These are phyloP conservation scores for Polylopha cassiicola DNA, from an alignment of 2,888 invertebrate species.

Conservation along the genomic window DNA sequence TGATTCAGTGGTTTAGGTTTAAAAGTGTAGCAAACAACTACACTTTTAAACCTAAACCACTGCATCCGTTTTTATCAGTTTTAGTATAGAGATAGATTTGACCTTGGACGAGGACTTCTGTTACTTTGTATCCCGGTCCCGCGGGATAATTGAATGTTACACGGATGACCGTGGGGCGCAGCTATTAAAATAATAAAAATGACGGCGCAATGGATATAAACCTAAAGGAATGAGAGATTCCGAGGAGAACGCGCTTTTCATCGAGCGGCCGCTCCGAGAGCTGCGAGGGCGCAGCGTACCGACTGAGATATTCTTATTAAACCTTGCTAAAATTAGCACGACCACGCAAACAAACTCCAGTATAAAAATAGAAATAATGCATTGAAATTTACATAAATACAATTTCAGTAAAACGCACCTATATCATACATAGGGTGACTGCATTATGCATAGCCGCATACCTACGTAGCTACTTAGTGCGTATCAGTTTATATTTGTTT, in stretches of 20 bases:
- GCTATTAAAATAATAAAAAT: neutral
- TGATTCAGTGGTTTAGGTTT: too few species aligned
- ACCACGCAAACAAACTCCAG: constrained; percentile 62
- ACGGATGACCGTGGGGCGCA: too few species aligned
- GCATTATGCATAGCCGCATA: too few species aligned
- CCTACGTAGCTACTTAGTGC: too few species aligned
- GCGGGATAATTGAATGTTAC: too few species aligned
- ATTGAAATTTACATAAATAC: constrained; percentile 27
- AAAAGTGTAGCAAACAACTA: too few species aligned
- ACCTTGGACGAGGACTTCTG: too few species aligned
- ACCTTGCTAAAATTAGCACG: constrained; percentile 53
- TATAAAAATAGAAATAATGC: constrained; percentile 59
- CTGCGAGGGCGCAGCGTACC: constrained; percentile 38
- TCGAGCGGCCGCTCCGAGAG: constrained; percentile 37
- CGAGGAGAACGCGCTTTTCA: constrained; percentile 1
- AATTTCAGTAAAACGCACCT: constrained; percentile 3
- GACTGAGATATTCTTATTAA: constrained; percentile 59
- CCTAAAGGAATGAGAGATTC: constrained; percentile 2
- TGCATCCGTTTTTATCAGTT: too few species aligned
- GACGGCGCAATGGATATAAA: neutral
- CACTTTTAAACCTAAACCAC: too few species aligned
- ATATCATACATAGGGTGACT: constrained; percentile 6
- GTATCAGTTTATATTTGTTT: too few species aligned
- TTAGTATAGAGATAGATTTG: too few species aligned
- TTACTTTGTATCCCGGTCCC: too few species aligned